Evolutionary conservation across 2,888 invertebrate species (phyloP), one percentile per base, ranked within the genome.

Genomic region (Cryptops parisi): DNA sequence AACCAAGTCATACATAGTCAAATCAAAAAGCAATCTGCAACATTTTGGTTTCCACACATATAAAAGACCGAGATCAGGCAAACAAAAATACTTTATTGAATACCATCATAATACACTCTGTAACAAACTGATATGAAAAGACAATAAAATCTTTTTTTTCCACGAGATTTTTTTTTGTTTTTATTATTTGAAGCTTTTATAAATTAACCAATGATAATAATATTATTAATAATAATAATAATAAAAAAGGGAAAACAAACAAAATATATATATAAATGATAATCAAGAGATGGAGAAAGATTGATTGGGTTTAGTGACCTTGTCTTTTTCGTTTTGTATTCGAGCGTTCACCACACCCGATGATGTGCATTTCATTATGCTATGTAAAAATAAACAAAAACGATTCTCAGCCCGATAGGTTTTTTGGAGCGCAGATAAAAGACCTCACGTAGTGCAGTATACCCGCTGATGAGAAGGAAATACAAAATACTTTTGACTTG

Each of bases 91-190:
- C 33, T 50, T 55, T 55, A 55, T 55, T 55, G 55, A 55, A 55
- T 52, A 55, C 55, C 55, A 53, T 50, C 49, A 50, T 55, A 53
- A 55, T 55, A 55, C 55, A 55, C 55, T 55, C 52, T 55, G 50
- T 55, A 55, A 55, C 55, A 55, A 55, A 55, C 50, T 53, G 55
- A 55, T 55, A 55, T 55, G 55, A 55, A 55, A n/a, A 55, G 55
- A 55, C 55, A 55, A 53, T 53, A 48, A 54, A 48, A 52, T 52
- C 52, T 51, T 41, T 47, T 49, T 49, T n/a, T n/a, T n/a, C n/a
- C n/a, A n/a, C n/a, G n/a, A n/a, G n/a, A 51, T 44, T 38, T 43
- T 51, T 51, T 51, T 40, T 39, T 39, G 40, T 47, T 47, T 47
- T 15, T 9, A 33, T n/a, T n/a, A n/a, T n/a, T n/a, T n/a, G 24